Evolutionary conservation across 37 sponge, comb jelly and placozoan species (phyloP), one percentile per base, ranked within the genome.

Genomic region (Cliona cf. orientalis): DNA sequence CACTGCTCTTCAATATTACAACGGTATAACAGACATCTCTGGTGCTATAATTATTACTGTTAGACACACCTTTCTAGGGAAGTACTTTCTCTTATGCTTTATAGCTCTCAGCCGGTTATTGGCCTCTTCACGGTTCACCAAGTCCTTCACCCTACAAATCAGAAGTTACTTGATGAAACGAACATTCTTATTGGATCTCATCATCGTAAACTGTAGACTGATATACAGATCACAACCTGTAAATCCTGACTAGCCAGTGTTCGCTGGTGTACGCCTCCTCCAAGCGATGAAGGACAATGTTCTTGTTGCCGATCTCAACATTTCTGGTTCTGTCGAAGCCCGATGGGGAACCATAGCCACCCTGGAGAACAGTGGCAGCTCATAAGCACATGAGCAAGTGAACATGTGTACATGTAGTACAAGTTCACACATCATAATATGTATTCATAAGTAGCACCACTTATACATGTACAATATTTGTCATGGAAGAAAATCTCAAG

Each of bases 221-320:
- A 31, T 31, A 61, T 61, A 17, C 23, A 69, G 43, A 37, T 69
- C 23, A 19, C 25, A 38, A 97, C 98, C 68, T 97, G 93, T 99
- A 99, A 40, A 99, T 99, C 80, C 99, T 80, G 66, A 99, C 99
- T 11, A 99, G 93, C 99, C 99, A 99, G 84, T 99, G 95, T 35
- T 92, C 95, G 1, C 93, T 80, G 23, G 99, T 99, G 75, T 90
- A 99, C 1, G 99, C 97, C 68, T 99, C 99, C 76, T 99, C 99
- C 39, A 99, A 36, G 49, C 87, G 71, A 5, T 42, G 69, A 33
- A 99, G 83, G 42, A 84, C 84, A 32, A 99, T 64, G 78, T 99
- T 90, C 78, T 96, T 94, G 87, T 99, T 89, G 9, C 99, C 99
- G 65, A 99, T 99, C 68, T 97, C 99, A 21, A 95, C 95, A 59